Base-by-base conservation (phyloP, 92 coral and sea anemone genomes). In the Blastomussa wellsi region DNA sequence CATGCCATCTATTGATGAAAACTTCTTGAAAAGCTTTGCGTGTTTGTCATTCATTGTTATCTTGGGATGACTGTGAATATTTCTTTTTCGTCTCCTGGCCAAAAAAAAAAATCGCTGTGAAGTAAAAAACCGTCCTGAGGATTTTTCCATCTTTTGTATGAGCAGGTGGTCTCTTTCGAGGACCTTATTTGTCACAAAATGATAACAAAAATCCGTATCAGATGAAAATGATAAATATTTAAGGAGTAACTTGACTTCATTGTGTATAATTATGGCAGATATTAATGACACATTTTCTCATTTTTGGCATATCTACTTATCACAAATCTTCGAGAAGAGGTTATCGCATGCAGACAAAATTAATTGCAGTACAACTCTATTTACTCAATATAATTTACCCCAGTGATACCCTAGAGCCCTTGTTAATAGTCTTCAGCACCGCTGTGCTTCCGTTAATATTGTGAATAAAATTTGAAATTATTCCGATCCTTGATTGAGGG, bases 191-290 rank as follows among this genome's bases (percentile, higher is more conserved):
- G 17, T 35, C 37, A 17, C 17, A 65, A 79, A 38, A 20, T n/a
- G 22, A 60, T n/a, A 37, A 62, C 74, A 79, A 79, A 79, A 79
- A 79, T n/a, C 38, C 72, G 39, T 28, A 77, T 24, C 53, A 74
- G 83, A 62, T 79, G 15, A 60, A 79, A 79, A 41, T 3, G 41
- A 79, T 79, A 13, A 62, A 79, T 79, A 79, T 64, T 79, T 52
- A 35, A 51, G 26, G 78, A 14, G 6, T 31, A 1, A 29, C n/a
- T 20, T 37, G 86, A 37, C 86, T 52, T 82, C 38, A 15, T 72
- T 41, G 60, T 71, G 64, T 13, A 82, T 36, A 55, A 82, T n/a
- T 24, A 22, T 44, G 32, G 51, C 86, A 73, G 55, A 72, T n/a
- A 71, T 52, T 71, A 82, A 70, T 82, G 51, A 82, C 77, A 15